Conservation (phyloP, 2,888 invertebrate genomes). For the Endotricha flammealis region DNA sequence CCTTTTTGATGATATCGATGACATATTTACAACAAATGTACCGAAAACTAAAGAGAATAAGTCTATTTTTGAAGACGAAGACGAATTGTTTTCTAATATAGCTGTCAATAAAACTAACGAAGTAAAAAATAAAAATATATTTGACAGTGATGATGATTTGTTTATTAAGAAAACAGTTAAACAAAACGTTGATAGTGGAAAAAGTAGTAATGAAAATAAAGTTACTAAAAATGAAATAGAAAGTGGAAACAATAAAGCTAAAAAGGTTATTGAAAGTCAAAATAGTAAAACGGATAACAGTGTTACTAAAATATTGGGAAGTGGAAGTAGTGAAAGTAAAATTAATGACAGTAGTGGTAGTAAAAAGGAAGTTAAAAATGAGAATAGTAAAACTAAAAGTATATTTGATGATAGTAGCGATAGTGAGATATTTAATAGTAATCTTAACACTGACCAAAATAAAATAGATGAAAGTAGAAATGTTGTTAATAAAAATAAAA, state of each 20-base stretch:
- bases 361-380: constrained; percentile 4
- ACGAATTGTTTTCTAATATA: constrained; percentile 55
- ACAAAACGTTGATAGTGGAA: too few species aligned
- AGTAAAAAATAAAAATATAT: constrained; percentile 29
- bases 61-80: constrained; percentile 55
- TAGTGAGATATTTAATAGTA: constrained; percentile 24
- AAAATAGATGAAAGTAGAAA: constrained; percentile 10
- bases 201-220: too few species aligned
- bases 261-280: not conserved
- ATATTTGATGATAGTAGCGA: constrained; percentile 46
- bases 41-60: constrained; percentile 35
- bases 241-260: constrained; percentile 5
- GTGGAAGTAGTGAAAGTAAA: too few species aligned
- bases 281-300: not conserved
- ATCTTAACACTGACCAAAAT: not conserved
- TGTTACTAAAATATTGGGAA: not conserved
- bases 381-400: constrained; percentile 24
- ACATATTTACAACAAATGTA: constrained; percentile 55
- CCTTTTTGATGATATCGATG: constrained; percentile 68
- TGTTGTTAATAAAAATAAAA: constrained; percentile 8
- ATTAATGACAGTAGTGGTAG: not conserved
- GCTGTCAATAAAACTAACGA: constrained; percentile 25
- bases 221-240: too few species aligned
- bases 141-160: constrained; percentile 47
- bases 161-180: constrained; percentile 33